phyloP scores from a whole-genome alignment of 2,888 invertebrate species.

The Phortica magna region DNA sequence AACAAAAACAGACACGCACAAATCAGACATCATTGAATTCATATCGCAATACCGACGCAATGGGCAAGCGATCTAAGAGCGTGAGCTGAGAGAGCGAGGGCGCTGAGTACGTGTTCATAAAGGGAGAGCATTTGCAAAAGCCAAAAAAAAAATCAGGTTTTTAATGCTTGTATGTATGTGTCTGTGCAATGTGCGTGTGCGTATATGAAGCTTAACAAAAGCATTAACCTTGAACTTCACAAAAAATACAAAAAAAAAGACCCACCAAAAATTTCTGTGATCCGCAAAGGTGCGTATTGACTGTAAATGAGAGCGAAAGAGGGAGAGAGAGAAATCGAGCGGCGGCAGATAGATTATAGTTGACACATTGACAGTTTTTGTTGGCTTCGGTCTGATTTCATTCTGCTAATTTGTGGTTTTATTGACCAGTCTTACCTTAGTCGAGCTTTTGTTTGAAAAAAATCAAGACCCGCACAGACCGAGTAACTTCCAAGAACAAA shows the following conservation, averaged over 20 bases:
- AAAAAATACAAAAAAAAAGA: constrained; percentile 43
- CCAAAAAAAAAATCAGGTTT: constrained; percentile 56
- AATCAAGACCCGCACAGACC: constrained; percentile 20
- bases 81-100: not conserved
- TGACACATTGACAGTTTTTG: constrained; percentile 38
- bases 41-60: not conserved
- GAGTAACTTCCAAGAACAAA: constrained; percentile 33
- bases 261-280: constrained; percentile 12
- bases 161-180: not conserved
- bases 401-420: constrained; percentile 14
- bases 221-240: constrained; percentile 77
- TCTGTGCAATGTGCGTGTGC: constrained; percentile 29
- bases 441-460: not conserved
- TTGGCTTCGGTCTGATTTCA: not conserved
- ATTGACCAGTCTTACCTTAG: not conserved
- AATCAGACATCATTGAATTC: not conserved
- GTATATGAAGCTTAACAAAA: constrained; percentile 35
- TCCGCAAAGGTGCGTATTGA: not conserved
- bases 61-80: not conserved
- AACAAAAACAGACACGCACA: constrained; percentile 10
- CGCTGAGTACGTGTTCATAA: constrained; percentile 32
- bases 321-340: constrained; percentile 15
- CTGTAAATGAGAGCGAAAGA: not conserved
- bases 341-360: constrained; percentile 22
- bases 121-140: constrained; percentile 30